Evolutionary conservation across 2,797 vertebrate genomes (phyloP), one percentile per base, ranked within the genome.

Genomic region (Tokudaia muenninki): DNA sequence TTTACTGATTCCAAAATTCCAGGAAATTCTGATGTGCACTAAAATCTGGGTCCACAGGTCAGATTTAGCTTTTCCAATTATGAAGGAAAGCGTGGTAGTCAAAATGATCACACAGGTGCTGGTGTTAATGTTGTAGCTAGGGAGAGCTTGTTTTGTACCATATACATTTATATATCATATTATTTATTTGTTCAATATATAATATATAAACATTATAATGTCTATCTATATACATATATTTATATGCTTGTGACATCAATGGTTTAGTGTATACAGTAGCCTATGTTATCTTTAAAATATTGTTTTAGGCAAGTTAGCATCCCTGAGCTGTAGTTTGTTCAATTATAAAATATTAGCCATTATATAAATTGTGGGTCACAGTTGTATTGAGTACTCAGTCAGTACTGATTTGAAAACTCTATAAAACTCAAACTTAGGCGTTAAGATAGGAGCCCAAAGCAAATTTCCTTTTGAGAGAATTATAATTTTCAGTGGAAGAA

Each of bases 401-500:
- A 93, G 55, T 63, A 77, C 12, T 96, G 61, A 94, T 70, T 93
- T 93, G 67, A 94, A 92, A 91, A 74, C 13, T 16, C 59, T 21
- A 50, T 52, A 82, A 81, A 93, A 84, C 47, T 84, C 55, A 88
- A 37, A n/a, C 9, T 65, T 80, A 50, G 82, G 41, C 78, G 44
- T 47, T 78, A 81, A 84, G 65, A 55, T 87, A 72, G 65, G n/a
- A 89, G 92, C 91, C 80, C 75, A 14, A 94, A 88, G 37, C 50
- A 81, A 14, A 92, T 74, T 82, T 94, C 50, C 37, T 79, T 57
- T 61, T 37, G 52, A 80, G n/a, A 86, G 55, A 91, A 86, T 79
- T 83, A 16, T 59, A 11, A 91, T 97, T 96, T 95, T 90, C 41
- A 92, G 14, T 83, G 57, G 21, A 94, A 95, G 44, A 59, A 94